Percentiles rank a stretch among this genome's conserved stretches.
These are phyloP conservation scores for Chiloscyllium plagiosum DNA, from an alignment of 2,113 vertebrate species.

Conservation along the genomic window DNA sequence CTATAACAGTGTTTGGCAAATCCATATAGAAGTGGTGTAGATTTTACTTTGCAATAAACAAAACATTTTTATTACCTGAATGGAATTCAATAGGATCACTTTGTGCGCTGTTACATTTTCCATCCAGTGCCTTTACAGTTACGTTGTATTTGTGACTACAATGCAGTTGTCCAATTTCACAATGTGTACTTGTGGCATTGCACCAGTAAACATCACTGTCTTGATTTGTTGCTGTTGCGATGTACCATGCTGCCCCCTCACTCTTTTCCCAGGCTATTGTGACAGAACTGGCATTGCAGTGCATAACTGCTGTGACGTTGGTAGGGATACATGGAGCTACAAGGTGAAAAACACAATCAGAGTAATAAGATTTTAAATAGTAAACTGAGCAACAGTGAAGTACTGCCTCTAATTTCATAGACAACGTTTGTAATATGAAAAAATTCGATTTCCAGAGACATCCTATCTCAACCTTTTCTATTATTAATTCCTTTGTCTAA, in stretches of 20 bases:
- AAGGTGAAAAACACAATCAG: neutral
- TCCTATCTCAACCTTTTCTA: neutral
- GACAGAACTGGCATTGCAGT: slow-evolving; percentile 48
- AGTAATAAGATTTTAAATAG: neutral
- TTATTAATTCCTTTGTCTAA: neutral
- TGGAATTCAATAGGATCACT: slow-evolving; percentile 43
- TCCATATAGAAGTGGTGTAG: neutral
- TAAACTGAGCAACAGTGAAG: neutral
- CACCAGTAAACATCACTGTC: slow-evolving; percentile 46
- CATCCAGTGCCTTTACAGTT: slow-evolving; percentile 46
- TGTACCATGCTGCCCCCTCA: slow-evolving; percentile 46
- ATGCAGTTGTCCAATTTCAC: slow-evolving; percentile 48
- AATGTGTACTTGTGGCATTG: slow-evolving; percentile 46
- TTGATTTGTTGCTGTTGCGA: slow-evolving; percentile 42
- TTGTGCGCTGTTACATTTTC: slow-evolving; percentile 46
- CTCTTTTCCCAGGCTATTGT: slow-evolving; percentile 51
- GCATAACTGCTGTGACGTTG: slow-evolving; percentile 47
- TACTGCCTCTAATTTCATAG: neutral
- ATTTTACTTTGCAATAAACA: neutral
- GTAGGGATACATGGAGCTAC: slow-evolving; percentile 57
- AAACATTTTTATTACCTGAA: slow-evolving; percentile 49
- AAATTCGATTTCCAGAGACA: neutral
- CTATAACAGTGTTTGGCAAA: neutral
- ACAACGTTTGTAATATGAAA: neutral
- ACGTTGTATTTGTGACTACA: slow-evolving; percentile 59